phyloP scores from a whole-genome alignment of 2,888 invertebrate genomes.

The Chaitophorus viminalis region DNA sequence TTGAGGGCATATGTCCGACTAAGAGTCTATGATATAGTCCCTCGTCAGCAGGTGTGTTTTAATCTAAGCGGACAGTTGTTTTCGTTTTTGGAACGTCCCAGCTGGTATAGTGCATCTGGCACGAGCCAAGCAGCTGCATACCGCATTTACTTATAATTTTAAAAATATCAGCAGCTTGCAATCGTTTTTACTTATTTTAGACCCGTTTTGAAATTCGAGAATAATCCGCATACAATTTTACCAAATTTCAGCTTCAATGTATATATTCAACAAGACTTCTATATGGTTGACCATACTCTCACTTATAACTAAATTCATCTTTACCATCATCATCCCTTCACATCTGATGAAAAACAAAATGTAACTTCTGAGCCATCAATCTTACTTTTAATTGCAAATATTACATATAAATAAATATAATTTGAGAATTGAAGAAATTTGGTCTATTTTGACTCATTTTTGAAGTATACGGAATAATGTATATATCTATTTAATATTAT shows the following conservation, averaged over 20 bases:
- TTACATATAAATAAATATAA: too few relatives aligned
- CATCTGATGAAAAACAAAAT: too few relatives aligned
- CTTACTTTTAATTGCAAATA: too few relatives aligned
- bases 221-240: background rate
- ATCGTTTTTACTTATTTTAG: background rate
- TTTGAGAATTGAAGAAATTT: too few relatives aligned
- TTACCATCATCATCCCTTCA: too few relatives aligned
- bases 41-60: slow-evolving; percentile 53
- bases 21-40: background rate
- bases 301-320: too few relatives aligned
- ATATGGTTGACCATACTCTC: too few relatives aligned
- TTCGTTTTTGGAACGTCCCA: slow-evolving; percentile 38
- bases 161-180: slow-evolving; percentile 53
- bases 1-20: background rate
- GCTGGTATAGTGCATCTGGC: slow-evolving; percentile 58
- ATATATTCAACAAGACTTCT: too few relatives aligned
- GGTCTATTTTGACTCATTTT: too few relatives aligned
- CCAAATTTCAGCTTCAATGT: background rate
- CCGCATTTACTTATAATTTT: slow-evolving; percentile 35
- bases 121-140: slow-evolving; percentile 56
- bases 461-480: too few relatives aligned
- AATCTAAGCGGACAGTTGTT: slow-evolving; percentile 37
- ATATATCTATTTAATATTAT: too few relatives aligned
- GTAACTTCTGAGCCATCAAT: too few relatives aligned
- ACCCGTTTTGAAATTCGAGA: slow-evolving; percentile 34